Base-by-base conservation (phyloP, 1,140 invertebrate genomes). In the Polypedilum pembai region DNA sequence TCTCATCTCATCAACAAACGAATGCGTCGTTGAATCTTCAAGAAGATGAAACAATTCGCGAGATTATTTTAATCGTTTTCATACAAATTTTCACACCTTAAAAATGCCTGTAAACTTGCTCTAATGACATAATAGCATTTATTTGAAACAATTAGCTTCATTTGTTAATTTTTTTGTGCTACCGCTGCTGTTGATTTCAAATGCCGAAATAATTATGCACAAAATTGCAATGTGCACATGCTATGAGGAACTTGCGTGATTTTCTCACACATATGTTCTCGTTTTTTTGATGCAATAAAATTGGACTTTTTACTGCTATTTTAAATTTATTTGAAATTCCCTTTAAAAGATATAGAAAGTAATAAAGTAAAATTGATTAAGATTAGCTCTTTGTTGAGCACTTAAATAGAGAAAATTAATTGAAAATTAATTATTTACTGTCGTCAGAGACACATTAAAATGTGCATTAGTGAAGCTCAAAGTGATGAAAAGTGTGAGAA, bases 121-220 rank as follows among this genome's bases (percentile, higher is more conserved):
- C 45, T 56, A 56, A 56, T 56, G 45, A 56, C 45, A 56, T 56
- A 56, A 56, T 56, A 56, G 45, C 45, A 56, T 56, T 56, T 56
- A 56, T 56, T 56, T n/a, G 24, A 56, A n/a, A 56, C 45, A 56
- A 56, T 56, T 56, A 56, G 45, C 10, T 56, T 56, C 12, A 56
- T 56, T 56, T 56, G 45, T 56, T 56, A 45, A 12, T 45, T 45
- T 12, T 45, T 45, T 45, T 45, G 2, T 3, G 8, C 4, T 15
- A 56, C 8, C 8, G 15, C 12, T 56, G 8, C n/a, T 56, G 45
- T 56, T 56, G 45, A 56, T 56, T 56, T 56, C 45, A 56, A 12
- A n/a, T n/a, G 12, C 45, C n/a, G 1, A 33, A 33, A 33, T n/a
- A 4, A 56, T 4, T 56, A n/a, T 56, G 45, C 45, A 15, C 24